Percentiles rank a stretch among this genome's conserved stretches.
Conservation (phyloP, 2,888 invertebrate species). For the Lycaena phlaeas region DNA sequence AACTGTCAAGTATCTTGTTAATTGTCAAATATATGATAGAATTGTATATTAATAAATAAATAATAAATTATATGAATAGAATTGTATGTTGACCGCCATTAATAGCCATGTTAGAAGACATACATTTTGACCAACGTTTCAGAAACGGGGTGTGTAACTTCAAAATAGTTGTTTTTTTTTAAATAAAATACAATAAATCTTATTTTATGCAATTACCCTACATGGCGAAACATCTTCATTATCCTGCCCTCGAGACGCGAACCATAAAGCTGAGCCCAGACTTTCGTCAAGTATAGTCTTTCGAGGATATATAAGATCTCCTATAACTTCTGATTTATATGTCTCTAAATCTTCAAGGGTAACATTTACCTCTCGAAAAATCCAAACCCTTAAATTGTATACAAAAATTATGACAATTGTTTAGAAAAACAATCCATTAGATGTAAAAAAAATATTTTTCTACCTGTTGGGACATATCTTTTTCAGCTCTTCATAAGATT, state of each 20-base stretch:
- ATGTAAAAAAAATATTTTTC: not conserved
- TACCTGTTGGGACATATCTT: constrained; percentile 76
- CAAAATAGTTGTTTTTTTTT: no score
- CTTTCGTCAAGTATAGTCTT: constrained; percentile 95
- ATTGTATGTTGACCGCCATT: no score
- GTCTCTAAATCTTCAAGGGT: constrained; percentile 75
- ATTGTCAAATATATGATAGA: no score
- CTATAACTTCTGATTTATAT: constrained; percentile 73
- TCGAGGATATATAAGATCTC: constrained; percentile 87
- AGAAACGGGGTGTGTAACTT: no score
- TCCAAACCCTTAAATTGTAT: constrained; percentile 81
- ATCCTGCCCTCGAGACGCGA: constrained; percentile 86
- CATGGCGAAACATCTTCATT: constrained; percentile 69
- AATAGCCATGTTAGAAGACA: no score
- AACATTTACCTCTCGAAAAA: constrained; percentile 86
- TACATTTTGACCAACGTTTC: no score
- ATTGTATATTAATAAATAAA: no score
- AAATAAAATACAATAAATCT: no score
- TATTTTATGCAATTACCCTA: constrained; percentile 75
- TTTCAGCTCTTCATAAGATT: constrained; percentile 79
- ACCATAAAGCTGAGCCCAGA: constrained; percentile 96
- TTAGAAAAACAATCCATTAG: not conserved
- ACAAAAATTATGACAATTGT: not conserved
- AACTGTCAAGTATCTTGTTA: no score
- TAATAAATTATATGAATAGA: no score